Base-by-base conservation (phyloP, 2,888 invertebrate species). In the Rugalucina vietnamica region DNA sequence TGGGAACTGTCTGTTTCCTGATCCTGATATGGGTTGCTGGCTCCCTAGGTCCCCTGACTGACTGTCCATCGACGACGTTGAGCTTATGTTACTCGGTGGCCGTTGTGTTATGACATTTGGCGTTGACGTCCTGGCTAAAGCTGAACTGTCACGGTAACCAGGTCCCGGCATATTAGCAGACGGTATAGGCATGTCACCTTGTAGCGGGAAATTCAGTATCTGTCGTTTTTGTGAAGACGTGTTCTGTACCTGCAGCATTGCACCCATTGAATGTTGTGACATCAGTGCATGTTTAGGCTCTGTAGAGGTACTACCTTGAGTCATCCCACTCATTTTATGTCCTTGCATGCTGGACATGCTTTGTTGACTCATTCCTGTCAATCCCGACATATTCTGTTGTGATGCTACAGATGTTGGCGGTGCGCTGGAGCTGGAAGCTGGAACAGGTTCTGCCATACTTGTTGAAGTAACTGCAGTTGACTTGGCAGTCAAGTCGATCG, bases 1-100 rank as follows among this genome's bases (percentile, higher is more conserved):
- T 24, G 92, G 92, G 82, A 92, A 92, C 73, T 89, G 88, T 36
- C 89, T 81, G 18, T 88, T 88, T 21, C 65, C 65, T 10, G 65
- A 34, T 1, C 24, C 34, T 34, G 65, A n/a, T n/a, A n/a, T n/a
- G n/a, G n/a, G n/a, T 18, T 65, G 65, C 65, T 65, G 65, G 34
- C 21, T 65, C 21, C 65, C 65, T 24, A 32, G 1, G 34, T 65
- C 34, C 10, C 34, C 34, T 18, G 34, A 5, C 12, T 32, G 34
- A 34, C 34, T 21, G 21, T 65, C 65, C 65, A 32, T 18, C 21
- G 65, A 1, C 21, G 65, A 18, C 32, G 65, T 18, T 65, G 65
- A 32, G 8, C 34, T 29, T 3, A 5, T 29, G 29, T 65, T 34
- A 1, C 4, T 21, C 21, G 65, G 29, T 4, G 21, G 21, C 5